Conservation (phyloP, 1,140 invertebrate species). For the Solenopsis invicta region DNA sequence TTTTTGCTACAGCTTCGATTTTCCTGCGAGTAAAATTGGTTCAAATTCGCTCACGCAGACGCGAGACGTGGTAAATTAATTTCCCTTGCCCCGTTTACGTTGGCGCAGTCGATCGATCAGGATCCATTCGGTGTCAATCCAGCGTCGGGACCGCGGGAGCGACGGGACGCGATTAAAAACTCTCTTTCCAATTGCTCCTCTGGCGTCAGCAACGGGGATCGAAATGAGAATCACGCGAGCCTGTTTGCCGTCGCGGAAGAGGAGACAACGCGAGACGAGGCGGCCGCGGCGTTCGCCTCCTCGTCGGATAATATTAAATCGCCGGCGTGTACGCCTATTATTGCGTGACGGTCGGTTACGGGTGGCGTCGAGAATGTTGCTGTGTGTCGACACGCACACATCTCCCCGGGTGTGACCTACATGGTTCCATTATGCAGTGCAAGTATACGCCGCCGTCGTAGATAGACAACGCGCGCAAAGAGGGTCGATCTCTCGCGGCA, state of each 20-base stretch:
- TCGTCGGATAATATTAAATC: constrained; percentile 60
- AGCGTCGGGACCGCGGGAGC: not conserved
- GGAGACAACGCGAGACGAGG: not conserved
- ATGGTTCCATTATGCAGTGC: constrained; percentile 49
- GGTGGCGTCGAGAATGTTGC: constrained; percentile 21
- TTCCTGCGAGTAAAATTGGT: not conserved
- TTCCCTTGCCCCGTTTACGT: not conserved
- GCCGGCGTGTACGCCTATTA: constrained; percentile 37
- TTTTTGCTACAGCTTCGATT: not conserved
- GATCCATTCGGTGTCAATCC: not conserved
- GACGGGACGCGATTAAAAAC: not conserved
- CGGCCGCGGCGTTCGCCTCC: not conserved
- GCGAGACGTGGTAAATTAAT: not conserved
- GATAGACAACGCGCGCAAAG: constrained; percentile 24
- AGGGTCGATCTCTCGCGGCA: constrained; percentile 9
- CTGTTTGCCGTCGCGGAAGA: not conserved
- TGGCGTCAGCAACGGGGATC: constrained; percentile 3
- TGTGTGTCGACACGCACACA: constrained; percentile 50
- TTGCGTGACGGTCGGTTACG: constrained; percentile 40
- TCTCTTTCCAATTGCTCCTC: not conserved
- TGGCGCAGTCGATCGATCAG: not conserved
- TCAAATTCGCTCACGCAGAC: not conserved
- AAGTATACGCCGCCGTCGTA: not conserved
- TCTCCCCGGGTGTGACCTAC: constrained; percentile 46
- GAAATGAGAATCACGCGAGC: not conserved